These are phyloP conservation scores for Bactericera cockerelli DNA, from an alignment of 1,140 invertebrate species.

Conservation along the genomic window DNA sequence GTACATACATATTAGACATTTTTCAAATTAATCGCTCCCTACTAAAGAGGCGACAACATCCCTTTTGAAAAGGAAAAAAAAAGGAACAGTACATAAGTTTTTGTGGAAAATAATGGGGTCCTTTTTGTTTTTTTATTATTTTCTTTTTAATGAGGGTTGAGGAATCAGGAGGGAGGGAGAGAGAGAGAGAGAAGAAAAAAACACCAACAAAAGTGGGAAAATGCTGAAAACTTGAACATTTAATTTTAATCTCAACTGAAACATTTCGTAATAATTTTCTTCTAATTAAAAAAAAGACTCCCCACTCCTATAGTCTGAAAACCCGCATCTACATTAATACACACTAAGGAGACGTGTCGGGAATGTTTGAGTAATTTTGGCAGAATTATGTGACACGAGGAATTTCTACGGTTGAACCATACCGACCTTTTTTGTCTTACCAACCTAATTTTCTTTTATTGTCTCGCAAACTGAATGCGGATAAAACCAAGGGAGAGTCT, in stretches of 20 bases:
- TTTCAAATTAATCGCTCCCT: too few relatives aligned
- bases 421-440: too few relatives aligned
- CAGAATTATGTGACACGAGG: too few relatives aligned
- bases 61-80: neutral
- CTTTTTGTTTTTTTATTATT: slow-evolving; percentile 3
- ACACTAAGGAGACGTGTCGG: neutral
- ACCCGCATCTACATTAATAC: neutral
- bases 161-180: too few relatives aligned
- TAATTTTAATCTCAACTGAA: slow-evolving; percentile 5
- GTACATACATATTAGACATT: too few relatives aligned
- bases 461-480: too few relatives aligned
- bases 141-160: slow-evolving; percentile 5
- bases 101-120: slow-evolving; percentile 9
- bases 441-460: too few relatives aligned
- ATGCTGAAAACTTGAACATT: neutral
- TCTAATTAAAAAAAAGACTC: slow-evolving; percentile 1
- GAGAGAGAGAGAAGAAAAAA: neutral
- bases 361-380: neutral
- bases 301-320: neutral
- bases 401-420: too few relatives aligned
- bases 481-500: too few relatives aligned
- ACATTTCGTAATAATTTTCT: neutral
- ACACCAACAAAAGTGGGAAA: slow-evolving; percentile 3
- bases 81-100: slow-evolving; percentile 5
- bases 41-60: neutral